Evolutionary conservation across 2,888 invertebrate species (phyloP).

Genomic region (Cloeon dipterum): DNA sequence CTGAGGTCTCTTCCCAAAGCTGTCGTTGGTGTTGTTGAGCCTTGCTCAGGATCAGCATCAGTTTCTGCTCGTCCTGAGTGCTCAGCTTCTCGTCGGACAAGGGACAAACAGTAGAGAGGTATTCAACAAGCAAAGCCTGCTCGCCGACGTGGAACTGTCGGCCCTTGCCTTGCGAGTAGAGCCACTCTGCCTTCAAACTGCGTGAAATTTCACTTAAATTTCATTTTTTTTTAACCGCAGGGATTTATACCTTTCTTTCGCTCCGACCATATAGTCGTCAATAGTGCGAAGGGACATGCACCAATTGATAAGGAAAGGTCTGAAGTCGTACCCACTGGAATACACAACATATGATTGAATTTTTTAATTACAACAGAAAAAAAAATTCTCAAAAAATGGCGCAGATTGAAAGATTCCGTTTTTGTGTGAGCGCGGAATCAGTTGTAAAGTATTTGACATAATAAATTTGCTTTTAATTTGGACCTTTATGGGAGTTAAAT

Average conservation of each 20-base stretch:
- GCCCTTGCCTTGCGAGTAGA: constrained; percentile 84
- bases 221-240: too few relatives aligned
- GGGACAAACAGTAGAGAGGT: constrained; percentile 64
- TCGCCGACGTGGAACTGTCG: constrained; percentile 70
- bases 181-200: constrained; percentile 84
- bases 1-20: constrained; percentile 36
- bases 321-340: constrained; percentile 66
- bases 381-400: constrained; percentile 4
- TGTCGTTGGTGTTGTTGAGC: constrained; percentile 79
- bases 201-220: too few relatives aligned
- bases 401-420: constrained; percentile 3
- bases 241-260: constrained; percentile 67
- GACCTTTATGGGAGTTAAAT: too few relatives aligned
- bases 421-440: background rate
- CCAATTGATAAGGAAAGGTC: constrained; percentile 86
- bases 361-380: constrained; percentile 5
- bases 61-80: constrained; percentile 67
- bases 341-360: constrained; percentile 18
- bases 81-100: constrained; percentile 56
- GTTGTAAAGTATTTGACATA: too few relatives aligned
- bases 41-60: constrained; percentile 66
- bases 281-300: constrained; percentile 68
- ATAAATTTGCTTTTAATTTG: too few relatives aligned
- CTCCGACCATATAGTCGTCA: constrained; percentile 72
- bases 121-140: constrained; percentile 56